Percentiles rank a stretch among this genome's conserved stretches.
Conservation (phyloP, 2,113 vertebrate species). For the Tautogolabrus adspersus region DNA sequence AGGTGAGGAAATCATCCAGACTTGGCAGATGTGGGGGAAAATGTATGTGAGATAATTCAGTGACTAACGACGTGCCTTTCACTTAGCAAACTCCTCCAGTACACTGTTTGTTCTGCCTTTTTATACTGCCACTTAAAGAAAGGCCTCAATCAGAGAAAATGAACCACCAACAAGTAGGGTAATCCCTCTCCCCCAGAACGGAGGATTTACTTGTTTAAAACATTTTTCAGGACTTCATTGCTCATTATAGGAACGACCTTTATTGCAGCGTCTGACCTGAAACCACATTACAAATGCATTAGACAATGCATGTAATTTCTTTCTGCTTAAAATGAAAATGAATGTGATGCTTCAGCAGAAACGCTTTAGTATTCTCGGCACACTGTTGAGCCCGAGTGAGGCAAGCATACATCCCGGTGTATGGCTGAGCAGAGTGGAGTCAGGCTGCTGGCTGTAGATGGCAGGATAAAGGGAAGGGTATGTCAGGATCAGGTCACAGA, state of each 20-base stretch:
- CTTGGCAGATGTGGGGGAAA: neutral
- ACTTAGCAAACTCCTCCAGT: no score
- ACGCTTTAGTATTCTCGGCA: slow-evolving; percentile 33
- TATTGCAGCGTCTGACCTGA: neutral
- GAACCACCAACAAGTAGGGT: slow-evolving; percentile 20
- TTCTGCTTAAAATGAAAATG: slow-evolving; percentile 19
- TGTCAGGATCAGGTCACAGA: slow-evolving; percentile 41
- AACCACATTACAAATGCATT: slow-evolving; percentile 27
- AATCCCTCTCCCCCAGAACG: slow-evolving; percentile 19
- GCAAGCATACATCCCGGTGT: neutral
- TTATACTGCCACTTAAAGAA: slow-evolving; percentile 6
- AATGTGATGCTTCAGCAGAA: slow-evolving; percentile 32
- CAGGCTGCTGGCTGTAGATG: slow-evolving; percentile 37
- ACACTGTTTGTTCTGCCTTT: neutral
- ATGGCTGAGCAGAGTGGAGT: slow-evolving; percentile 9
- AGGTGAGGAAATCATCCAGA: neutral
- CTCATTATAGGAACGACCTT: slow-evolving; percentile 8
- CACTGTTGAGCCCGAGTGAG: neutral
- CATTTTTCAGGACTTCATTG: neutral
- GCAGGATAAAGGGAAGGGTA: slow-evolving; percentile 37
- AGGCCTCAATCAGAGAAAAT: slow-evolving; percentile 15
- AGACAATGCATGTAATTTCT: neutral
- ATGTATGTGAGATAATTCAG: neutral
- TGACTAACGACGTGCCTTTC: no score
- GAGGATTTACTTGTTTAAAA: slow-evolving; percentile 45